Evolutionary conservation across 1,140 invertebrate genomes (phyloP).

Genomic region (Sitophilus oryzae): DNA sequence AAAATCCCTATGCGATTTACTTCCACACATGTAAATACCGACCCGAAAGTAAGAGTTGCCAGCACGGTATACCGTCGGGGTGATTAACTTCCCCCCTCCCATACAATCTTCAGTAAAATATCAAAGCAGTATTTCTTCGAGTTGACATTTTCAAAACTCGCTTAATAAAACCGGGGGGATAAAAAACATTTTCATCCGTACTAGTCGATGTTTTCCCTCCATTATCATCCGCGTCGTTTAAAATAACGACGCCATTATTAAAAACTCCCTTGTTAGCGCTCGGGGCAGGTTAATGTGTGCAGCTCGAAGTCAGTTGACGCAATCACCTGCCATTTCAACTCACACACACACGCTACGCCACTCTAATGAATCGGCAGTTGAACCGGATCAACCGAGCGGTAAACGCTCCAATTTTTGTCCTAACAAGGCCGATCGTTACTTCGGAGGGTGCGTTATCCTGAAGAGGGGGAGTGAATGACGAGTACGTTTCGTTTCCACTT

Average conservation of each 20-base stretch:
- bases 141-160: not conserved
- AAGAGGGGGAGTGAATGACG: not conserved
- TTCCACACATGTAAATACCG: too few relatives aligned
- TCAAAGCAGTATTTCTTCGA: too few relatives aligned
- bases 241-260: not conserved
- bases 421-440: not conserved
- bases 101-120: too few relatives aligned
- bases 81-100: too few relatives aligned
- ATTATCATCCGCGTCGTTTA: not conserved
- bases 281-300: not conserved
- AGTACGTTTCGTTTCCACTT: not conserved
- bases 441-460: not conserved
- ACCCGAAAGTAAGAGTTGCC: too few relatives aligned
- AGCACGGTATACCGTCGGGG: too few relatives aligned
- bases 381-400: not conserved
- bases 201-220: not conserved
- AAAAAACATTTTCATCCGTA: not conserved
- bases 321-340: not conserved
- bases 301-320: not conserved
- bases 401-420: not conserved
- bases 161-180: not conserved
- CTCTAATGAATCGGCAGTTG: not conserved
- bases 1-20: too few relatives aligned
- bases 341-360: not conserved
- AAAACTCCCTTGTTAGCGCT: not conserved